phyloP scores from a whole-genome alignment of 2,113 vertebrate species.

The Tinamus guttatus region DNA sequence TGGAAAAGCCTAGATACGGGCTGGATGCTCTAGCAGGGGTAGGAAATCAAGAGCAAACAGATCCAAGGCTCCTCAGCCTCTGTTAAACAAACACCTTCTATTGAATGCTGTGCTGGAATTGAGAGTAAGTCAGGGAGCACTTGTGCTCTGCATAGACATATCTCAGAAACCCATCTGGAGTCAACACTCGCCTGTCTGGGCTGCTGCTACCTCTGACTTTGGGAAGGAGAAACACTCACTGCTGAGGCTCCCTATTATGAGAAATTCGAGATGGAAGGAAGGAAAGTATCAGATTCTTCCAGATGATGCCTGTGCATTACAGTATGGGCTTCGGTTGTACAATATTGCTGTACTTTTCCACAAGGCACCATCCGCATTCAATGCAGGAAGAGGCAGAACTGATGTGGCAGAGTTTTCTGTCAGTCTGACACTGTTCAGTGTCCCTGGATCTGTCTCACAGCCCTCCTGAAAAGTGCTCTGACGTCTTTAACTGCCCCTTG shows the following conservation, averaged over 20 bases:
- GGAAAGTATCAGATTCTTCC: not conserved
- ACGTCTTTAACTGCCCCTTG: not conserved
- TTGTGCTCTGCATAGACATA: not conserved
- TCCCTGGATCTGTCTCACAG: not conserved
- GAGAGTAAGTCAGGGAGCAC: not conserved
- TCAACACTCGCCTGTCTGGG: fast-evolving
- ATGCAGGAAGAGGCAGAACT: not conserved
- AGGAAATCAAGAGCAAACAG: not conserved
- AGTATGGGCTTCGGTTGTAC: not conserved
- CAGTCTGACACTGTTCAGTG: not conserved
- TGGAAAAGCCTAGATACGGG: not conserved
- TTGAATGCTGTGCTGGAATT: no score
- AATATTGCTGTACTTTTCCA: not conserved
- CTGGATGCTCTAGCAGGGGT: not conserved
- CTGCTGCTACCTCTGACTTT: not conserved
- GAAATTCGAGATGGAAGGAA: not conserved
- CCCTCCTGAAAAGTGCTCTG: not conserved
- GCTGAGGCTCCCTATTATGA: fast-evolving
- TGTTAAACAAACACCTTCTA: not conserved
- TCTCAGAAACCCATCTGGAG: not conserved
- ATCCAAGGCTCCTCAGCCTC: not conserved
- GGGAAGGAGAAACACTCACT: not conserved
- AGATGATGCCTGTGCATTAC: not conserved
- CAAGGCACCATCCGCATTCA: not conserved
- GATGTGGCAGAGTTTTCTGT: fast-evolving